Evolutionary conservation across 2,888 invertebrate genomes (phyloP).

Genomic region (Miltochrista miniata): DNA sequence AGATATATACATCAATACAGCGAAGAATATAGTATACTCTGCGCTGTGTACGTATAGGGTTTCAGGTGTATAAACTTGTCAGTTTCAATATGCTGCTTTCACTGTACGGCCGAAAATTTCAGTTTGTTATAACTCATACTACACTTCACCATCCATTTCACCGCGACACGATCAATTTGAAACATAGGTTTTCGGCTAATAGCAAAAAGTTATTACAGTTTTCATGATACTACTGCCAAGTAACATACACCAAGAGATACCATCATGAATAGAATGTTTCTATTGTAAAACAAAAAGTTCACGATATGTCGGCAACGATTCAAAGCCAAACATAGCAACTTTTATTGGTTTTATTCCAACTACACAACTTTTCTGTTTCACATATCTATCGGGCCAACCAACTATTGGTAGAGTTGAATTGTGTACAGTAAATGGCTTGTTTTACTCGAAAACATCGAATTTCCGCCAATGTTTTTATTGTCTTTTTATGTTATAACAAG

Average conservation of each 20-base stretch:
- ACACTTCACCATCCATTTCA: too few relatives aligned
- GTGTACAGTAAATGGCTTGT: constrained; percentile 71
- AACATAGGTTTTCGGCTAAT: neutral
- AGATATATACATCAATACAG: too few relatives aligned
- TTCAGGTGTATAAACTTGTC: too few relatives aligned
- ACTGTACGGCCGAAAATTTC: too few relatives aligned
- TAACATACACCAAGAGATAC: constrained; percentile 10
- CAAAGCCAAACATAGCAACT: constrained; percentile 62
- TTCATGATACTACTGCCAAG: neutral
- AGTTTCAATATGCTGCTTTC: too few relatives aligned
- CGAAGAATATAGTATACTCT: too few relatives aligned
- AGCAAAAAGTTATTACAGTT: neutral
- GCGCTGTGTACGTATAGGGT: too few relatives aligned
- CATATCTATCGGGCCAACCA: constrained; percentile 63
- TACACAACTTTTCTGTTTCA: constrained; percentile 67
- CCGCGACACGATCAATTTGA: too few relatives aligned
- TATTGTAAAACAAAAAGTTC: constrained; percentile 23
- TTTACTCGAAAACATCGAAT: constrained; percentile 64
- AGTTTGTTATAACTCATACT: too few relatives aligned
- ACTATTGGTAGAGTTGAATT: constrained; percentile 65
- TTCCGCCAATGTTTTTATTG: constrained; percentile 64
- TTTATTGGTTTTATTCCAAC: constrained; percentile 71
- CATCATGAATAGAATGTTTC: constrained; percentile 20
- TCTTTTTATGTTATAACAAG: constrained; percentile 65
- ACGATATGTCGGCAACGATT: constrained; percentile 45